Evolutionary conservation across 2,113 vertebrate genomes (phyloP).

Genomic region (Alaudala cheleensis): DNA sequence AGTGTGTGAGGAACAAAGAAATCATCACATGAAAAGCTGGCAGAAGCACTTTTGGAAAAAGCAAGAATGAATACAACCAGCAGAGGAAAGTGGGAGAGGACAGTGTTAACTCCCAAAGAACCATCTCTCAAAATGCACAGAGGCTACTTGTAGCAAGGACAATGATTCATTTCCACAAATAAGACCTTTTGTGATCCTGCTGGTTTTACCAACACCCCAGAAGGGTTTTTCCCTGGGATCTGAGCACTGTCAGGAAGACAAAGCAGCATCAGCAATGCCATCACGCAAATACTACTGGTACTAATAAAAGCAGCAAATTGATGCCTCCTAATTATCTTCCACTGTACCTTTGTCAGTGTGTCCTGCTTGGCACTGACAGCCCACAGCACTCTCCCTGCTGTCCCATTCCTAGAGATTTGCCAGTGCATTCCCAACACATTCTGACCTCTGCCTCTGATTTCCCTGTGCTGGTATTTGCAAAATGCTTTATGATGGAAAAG

Average conservation of each 20-base stretch:
- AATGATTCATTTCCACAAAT: background rate
- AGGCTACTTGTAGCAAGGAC: background rate
- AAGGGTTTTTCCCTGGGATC: background rate
- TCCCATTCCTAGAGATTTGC: background rate
- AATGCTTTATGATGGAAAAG: background rate
- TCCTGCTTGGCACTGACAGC: background rate
- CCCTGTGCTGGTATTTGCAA: background rate
- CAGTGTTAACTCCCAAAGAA: constrained; percentile 23
- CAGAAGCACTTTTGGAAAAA: constrained; percentile 70
- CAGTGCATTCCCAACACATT: background rate
- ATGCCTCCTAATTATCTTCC: background rate
- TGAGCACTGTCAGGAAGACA: background rate
- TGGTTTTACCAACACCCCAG: background rate
- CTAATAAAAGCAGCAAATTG: background rate
- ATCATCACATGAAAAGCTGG: constrained; percentile 73
- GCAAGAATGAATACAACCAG: constrained; percentile 65
- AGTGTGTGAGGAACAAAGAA: constrained; percentile 80
- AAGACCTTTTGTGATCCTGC: background rate
- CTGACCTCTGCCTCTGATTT: background rate
- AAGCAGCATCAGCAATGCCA: background rate
- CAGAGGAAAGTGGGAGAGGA: constrained; percentile 47
- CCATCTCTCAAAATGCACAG: constrained; percentile 14
- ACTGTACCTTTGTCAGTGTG: background rate
- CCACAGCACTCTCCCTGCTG: background rate
- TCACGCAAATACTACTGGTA: background rate